Evolutionary conservation across 2,888 invertebrate genomes (phyloP), one percentile per base, ranked within the genome.

Genomic region (Callosobruchus maculatus): DNA sequence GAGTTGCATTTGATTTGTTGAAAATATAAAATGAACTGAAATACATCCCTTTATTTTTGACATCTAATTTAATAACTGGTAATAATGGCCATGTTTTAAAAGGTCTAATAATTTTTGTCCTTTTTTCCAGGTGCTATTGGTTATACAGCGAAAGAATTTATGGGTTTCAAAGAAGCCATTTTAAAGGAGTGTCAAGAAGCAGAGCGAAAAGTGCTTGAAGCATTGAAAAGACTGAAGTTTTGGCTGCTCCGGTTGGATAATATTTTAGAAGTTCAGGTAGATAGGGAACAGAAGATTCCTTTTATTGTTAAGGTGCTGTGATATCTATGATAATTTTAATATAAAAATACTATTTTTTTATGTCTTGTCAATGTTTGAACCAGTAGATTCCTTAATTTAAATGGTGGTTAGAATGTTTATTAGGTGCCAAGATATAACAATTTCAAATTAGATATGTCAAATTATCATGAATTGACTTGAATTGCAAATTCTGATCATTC

Each of bases 231-330:
- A 49, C 49, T 49, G 74, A 77, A 49, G 18, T 18, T 49, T 18
- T 83, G 81, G 75, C 75, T 85, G 31, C 67, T 81, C 0, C 68
- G 77, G 9, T 74, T 86, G n/a, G 79, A 86, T 75, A 77, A 81
- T 72, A 70, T 84, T 21, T 79, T 86, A 79, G 82, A 84, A 77
- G 78, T 86, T 49, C 78, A 81, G 74, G 77, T 83, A 74, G 80
- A 77, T 49, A 77, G 78, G 68, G 77, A 78, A 22, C 78, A 80
- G 30, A 78, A 80, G 21, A 74, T 76, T 74, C 84, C 85, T 20
- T 75, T 82, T 30, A 78, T 86, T 71, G 78, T 75, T 66, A 82
- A 81, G 69, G 78, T 83, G 71, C 68, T 80, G 49, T 78, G 71
- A 78, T 74, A 49, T 49, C 9, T 18, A 49, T 49, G 49, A 49